Conservation (phyloP, 2,888 invertebrate species). For the Chrysotoxum bicinctum region DNA sequence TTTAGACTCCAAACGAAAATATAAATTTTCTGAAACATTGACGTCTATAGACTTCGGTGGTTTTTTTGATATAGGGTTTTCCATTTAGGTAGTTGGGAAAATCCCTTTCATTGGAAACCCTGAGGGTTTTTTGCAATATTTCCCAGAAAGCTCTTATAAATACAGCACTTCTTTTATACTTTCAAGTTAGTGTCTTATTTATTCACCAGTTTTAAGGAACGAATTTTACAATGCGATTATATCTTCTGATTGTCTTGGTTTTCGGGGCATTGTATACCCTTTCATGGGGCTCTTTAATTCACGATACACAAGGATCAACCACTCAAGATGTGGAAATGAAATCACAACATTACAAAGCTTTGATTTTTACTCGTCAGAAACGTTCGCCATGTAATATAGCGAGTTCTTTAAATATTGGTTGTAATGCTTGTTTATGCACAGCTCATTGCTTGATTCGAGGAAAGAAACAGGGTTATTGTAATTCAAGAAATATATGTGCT, state of each 20-base stretch:
- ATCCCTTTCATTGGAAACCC: background rate
- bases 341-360: background rate
- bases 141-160: background rate
- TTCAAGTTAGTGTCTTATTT: background rate
- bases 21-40: background rate
- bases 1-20: no score
- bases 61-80: background rate
- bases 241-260: background rate
- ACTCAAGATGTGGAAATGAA: background rate
- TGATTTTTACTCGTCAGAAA: background rate
- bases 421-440: background rate
- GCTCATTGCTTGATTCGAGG: background rate
- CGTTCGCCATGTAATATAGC: background rate
- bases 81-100: background rate
- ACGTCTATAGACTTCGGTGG: background rate
- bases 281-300: background rate
- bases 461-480: constrained; percentile 1
- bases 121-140: background rate
- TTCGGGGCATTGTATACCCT: background rate
- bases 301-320: background rate
- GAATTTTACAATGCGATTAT: background rate
- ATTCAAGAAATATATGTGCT: background rate
- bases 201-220: background rate
- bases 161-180: background rate
- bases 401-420: background rate